phyloP scores from a whole-genome alignment of 2,113 vertebrate genomes.

The Dicerorhinus sumatrensis region DNA sequence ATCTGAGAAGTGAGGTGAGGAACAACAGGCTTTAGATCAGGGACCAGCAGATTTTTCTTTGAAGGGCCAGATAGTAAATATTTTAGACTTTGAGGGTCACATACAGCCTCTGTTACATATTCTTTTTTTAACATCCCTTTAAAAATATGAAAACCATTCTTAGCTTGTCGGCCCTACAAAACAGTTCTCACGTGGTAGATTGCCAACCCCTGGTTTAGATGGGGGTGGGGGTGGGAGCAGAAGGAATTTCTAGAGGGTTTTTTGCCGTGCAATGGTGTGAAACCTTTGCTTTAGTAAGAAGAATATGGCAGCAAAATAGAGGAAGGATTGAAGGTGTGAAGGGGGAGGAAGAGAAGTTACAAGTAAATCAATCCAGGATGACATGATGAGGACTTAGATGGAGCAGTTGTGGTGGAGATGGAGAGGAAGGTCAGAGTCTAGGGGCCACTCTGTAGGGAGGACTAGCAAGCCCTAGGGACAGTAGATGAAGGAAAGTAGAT shows the following conservation, averaged over 20 bases:
- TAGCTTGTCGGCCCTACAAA: slow-evolving; percentile 49
- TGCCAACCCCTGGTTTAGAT: background rate
- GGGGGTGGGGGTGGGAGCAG: background rate
- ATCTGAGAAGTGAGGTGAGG: background rate
- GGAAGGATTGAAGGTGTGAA: background rate
- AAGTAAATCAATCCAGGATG: slow-evolving; percentile 25
- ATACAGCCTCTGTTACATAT: background rate
- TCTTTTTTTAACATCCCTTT: background rate
- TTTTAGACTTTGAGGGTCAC: slow-evolving; percentile 5
- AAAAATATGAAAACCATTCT: slow-evolving; percentile 53
- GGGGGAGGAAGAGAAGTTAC: background rate
- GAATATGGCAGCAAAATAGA: background rate
- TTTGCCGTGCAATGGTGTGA: background rate
- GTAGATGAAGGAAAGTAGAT: slow-evolving; percentile 12
- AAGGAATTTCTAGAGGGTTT: slow-evolving; percentile 20
- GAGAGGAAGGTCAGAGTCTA: slow-evolving; percentile 12
- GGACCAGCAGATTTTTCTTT: slow-evolving; percentile 9
- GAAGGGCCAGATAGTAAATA: slow-evolving; percentile 25
- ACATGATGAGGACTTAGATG: slow-evolving; percentile 28
- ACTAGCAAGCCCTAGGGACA: background rate
- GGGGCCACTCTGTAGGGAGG: background rate
- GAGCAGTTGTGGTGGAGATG: background rate
- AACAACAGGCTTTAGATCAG: background rate
- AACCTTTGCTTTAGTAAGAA: slow-evolving; percentile 48
- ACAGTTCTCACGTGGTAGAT: background rate